Evolutionary conservation across 2,113 vertebrate genomes (phyloP), one percentile per base, ranked within the genome.

Genomic region (Lichenostomus cassidix): DNA sequence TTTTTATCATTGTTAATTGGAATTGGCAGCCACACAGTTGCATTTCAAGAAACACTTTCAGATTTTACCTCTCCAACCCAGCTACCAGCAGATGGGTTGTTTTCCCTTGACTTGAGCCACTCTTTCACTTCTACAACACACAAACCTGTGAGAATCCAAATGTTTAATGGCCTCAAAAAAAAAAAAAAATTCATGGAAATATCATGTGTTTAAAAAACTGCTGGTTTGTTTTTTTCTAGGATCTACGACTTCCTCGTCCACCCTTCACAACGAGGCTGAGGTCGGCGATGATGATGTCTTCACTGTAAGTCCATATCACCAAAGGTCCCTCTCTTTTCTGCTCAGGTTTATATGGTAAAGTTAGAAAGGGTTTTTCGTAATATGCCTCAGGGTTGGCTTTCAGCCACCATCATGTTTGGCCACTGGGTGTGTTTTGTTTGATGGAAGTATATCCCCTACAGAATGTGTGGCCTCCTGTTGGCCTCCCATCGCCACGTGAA

Each of bases 211-310:
- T 52, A 73, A 68, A 79, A 91, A 42, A 19, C 37, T 69, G 19
- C 20, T 44, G 39, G 29, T 29, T 44, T 83, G 49, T 25, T 58
- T 87, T 96, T 93, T 93, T 31, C 63, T 88, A 99, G 99, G 99
- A 88, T 99, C 99, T 84, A 99, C 99, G 0, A 99, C 99, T 89
- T 99, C 99, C 85, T 99, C 99, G 3, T 99, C 99, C 88, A 99
- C 99, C 11, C 98, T 99, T 96, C 99, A 99, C 95, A 99, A 99
- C 1, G 99, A 99, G 97, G 98, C 98, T 7, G 99, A 99, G 95
- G 98, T 99, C 13, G 99, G 99, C 0, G 99, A 99, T 27, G 99
- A 99, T 42, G 99, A 99, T 49, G 99, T 99, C 92, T 99, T 99
- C 95, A 99, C 99, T 64, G 99, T 99, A 96, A 99, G 99, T 98